Evolutionary conservation across 2,797 vertebrate genomes (phyloP).

Genomic region (Micromesistius poutassou): DNA sequence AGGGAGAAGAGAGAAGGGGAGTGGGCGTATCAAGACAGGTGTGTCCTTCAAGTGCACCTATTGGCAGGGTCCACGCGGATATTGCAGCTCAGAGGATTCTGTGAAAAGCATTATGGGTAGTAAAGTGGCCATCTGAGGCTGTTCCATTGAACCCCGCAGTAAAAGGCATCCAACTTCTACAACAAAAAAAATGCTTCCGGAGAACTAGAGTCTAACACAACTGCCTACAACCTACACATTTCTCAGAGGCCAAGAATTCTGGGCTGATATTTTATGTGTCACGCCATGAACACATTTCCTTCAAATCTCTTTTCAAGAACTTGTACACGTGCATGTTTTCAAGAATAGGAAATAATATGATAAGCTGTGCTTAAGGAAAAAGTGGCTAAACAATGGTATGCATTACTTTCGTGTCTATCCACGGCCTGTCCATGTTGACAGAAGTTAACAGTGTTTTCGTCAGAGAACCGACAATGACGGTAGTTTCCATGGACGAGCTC

Average conservation of each 20-base stretch:
- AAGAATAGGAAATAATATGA: background rate
- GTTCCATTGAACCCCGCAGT: conserved; percentile 46
- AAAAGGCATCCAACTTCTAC: conserved; percentile 38
- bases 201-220: conserved; percentile 1
- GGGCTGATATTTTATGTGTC: background rate
- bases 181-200: conserved; percentile 9
- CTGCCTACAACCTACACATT: background rate
- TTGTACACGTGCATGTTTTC: background rate
- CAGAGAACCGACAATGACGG: conserved; percentile 49
- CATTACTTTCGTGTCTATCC: conserved; percentile 1
- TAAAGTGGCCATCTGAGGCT: conserved; percentile 43
- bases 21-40: conserved; percentile 26
- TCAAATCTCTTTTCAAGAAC: background rate
- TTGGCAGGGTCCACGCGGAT: conserved; percentile 28
- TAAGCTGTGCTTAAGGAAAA: background rate
- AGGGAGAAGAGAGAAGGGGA: conserved; percentile 5
- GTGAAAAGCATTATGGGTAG: conserved; percentile 55
- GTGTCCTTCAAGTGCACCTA: conserved; percentile 51
- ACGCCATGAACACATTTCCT: background rate
- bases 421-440: conserved; percentile 36
- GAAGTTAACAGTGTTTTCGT: conserved; percentile 49
- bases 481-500: conserved; percentile 58
- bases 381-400: background rate
- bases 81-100: conserved; percentile 55
- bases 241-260: background rate